Base-by-base conservation (phyloP, 2,888 invertebrate species). In the Euproctis similis region DNA sequence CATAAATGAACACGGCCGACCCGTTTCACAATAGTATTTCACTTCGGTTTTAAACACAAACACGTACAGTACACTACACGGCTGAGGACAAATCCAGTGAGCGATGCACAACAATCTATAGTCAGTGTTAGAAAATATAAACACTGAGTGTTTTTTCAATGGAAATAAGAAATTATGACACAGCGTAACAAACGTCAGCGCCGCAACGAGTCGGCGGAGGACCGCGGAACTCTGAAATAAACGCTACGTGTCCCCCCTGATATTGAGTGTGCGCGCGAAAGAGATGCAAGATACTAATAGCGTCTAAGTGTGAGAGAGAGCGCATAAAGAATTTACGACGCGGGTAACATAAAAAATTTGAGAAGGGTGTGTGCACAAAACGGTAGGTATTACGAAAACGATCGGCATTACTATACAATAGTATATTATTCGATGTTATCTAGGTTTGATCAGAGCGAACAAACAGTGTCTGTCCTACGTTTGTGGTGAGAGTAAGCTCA, bases 181-280 rank as follows among this genome's bases (percentile, higher is more conserved):
- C 52, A 65, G 64, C 69, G 68, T 67, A 72, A 67, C 64, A 74
- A 65, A 77, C 78, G 76, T 77, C 80, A 82, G 78, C 81, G 81
- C 82, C 82, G 78, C 78, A 50, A 66, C 55, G 67, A 71, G 71
- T 71, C 80, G 76, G 74, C 78, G 81, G 78, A 62, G 72, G 66
- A 75, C 67, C 76, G 70, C 67, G 77, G 76, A 77, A 80, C 77
- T 70, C 62, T 6, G 14, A 14, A 14, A n/a, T n/a, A 55, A 64
- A 64, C 68, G 72, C 73, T 69, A 74, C 76, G 77, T 74, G 75
- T 71, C 71, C 69, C 70, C 60, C 66, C 60, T 59, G 61, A 47
- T 46, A 51, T 58, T 42, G 53, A 52, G 56, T 55, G 54, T 52
- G 55, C 40, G 72, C 34, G 63, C 40, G 65, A 77, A 52, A 42